Base-by-base conservation (phyloP, 2,888 invertebrate species). In the Zygogramma bicolorata region DNA sequence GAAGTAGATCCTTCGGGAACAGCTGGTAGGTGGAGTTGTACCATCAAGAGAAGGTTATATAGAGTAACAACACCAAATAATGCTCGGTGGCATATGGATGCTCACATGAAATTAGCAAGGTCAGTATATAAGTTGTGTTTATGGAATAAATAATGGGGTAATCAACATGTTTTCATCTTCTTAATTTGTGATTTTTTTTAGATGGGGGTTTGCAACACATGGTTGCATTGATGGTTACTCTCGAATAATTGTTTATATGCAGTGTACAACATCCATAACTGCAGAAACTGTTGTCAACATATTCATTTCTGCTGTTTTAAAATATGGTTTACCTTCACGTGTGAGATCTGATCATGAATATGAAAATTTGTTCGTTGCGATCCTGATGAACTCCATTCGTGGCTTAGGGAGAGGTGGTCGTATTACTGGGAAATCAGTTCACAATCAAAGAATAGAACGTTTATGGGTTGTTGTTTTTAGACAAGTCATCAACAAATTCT, bases 371-470 rank as follows among this genome's bases (percentile, higher is more conserved):
- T 49, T 49, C 20, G 68, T 53, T 31, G 68, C 68, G 4, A 68
- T 61, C 20, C 49, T 61, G 22, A 68, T 62, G 62, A 61, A 61
- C 34, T 61, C 31, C 15, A 38, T 53, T 22, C 31, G 46, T 34
- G 53, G 61, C 6, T 18, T 68, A 29, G 31, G 53, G 20, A 42
- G 68, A 34, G 68, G 68, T 49, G 61, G 61, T 34, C 53, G 25
- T 68, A 49, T 68, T n/a, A 61, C 53, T 31, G 68, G 62, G 40
- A 53, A n/a, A 10, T 40, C 58, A 34, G 59, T 66, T 25, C 66
- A 66, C 4, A 61, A 68, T 25, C 68, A 68, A 31, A 25, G 61
- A 68, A 68, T 61, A 10, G 68, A 68, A 46, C 40, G 68, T 25
- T 49, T 68, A 25, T 68, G 68, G 68, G 53, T 60, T 27, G 49